Percentiles rank a stretch among this genome's conserved stretches.
Conservation (phyloP, 1,140 invertebrate genomes). For the Nasonia vitripennis region DNA sequence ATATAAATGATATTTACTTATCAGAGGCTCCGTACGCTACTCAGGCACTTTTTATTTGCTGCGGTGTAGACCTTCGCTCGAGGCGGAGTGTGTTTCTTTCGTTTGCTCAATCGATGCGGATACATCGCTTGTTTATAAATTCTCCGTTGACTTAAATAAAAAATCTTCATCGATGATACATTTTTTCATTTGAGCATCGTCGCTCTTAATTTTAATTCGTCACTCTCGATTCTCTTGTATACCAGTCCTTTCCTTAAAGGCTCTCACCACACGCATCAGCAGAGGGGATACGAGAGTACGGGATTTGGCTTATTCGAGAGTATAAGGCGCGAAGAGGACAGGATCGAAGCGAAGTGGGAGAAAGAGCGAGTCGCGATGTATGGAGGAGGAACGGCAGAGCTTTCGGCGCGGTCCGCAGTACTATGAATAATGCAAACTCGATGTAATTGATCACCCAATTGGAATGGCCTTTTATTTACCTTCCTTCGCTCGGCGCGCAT, state of each 20-base stretch:
- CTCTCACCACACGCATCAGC: neutral
- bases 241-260: neutral
- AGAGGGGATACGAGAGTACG: neutral
- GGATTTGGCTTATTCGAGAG: slow-evolving; percentile 64
- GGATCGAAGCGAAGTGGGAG: slow-evolving; percentile 51
- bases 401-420: slow-evolving; percentile 71
- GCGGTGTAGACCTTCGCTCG: too few relatives aligned
- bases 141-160: neutral
- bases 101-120: neutral
- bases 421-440: slow-evolving; percentile 74
- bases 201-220: neutral
- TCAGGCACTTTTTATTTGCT: neutral
- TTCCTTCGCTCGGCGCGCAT: slow-evolving; percentile 65
- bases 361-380: slow-evolving; percentile 43
- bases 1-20: slow-evolving; percentile 37
- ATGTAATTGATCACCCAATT: slow-evolving; percentile 75
- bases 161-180: neutral
- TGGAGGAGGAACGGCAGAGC: slow-evolving; percentile 59
- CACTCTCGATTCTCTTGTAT: neutral
- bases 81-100: neutral
- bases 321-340: slow-evolving; percentile 2
- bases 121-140: neutral
- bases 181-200: neutral
- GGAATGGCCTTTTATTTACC: slow-evolving; percentile 76
- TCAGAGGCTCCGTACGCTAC: neutral